Conservation (phyloP, 2,888 invertebrate genomes). For the Nesidiocoris tenuis region DNA sequence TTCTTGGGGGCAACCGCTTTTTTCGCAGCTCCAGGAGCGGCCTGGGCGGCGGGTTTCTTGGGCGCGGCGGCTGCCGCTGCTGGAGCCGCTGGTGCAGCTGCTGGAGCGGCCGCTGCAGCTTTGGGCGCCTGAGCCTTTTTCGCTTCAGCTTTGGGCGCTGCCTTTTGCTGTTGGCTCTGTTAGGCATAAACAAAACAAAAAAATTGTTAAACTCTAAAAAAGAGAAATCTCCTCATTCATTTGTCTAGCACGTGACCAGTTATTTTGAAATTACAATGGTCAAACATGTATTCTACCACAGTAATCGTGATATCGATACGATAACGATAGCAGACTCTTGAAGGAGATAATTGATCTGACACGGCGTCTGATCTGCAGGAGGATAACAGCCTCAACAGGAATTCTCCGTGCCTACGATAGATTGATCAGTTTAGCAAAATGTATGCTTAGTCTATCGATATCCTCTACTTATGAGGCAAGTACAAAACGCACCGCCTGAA, state of each 20-base stretch:
- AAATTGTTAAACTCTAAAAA: background rate
- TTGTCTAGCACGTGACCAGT: background rate
- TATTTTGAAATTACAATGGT: background rate
- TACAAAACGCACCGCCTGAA: too few species aligned
- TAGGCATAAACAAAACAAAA: background rate
- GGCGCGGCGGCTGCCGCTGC: slow-evolving; percentile 46
- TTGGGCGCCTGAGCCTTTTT: slow-evolving; percentile 49
- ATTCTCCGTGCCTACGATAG: slow-evolving; percentile 40
- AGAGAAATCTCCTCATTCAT: too few species aligned
- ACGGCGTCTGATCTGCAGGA: slow-evolving; percentile 34
- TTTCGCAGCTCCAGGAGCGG: slow-evolving; percentile 51
- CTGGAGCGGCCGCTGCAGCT: slow-evolving; percentile 51
- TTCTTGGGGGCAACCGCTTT: slow-evolving; percentile 55
- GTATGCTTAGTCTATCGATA: too few species aligned
- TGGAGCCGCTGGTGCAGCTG: slow-evolving; percentile 46
- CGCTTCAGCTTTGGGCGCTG: slow-evolving; percentile 55
- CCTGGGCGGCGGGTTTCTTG: slow-evolving; percentile 49
- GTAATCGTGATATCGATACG: slow-evolving; percentile 19
- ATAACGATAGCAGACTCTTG: slow-evolving; percentile 21
- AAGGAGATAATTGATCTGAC: slow-evolving; percentile 23
- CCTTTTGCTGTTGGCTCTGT: slow-evolving; percentile 44
- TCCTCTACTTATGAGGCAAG: too few species aligned
- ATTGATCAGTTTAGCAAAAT: too few species aligned
- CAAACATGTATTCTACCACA: background rate
- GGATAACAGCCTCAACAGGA: slow-evolving; percentile 19